Evolutionary conservation across 2,797 vertebrate genomes (phyloP).

Genomic region (Antrozous pallidus): DNA sequence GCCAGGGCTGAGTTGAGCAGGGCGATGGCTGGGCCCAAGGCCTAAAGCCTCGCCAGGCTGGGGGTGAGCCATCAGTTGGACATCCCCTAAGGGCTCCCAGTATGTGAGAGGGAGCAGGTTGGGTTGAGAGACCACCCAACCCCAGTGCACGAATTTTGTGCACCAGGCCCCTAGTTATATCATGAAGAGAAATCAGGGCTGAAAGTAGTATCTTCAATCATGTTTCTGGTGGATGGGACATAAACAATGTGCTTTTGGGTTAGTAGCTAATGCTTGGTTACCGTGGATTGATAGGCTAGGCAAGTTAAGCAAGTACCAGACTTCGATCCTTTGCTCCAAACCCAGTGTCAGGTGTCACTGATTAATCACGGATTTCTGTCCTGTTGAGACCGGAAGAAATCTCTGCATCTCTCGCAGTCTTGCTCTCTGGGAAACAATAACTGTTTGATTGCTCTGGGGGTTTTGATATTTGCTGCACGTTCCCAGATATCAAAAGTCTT

Average conservation of each 20-base stretch:
- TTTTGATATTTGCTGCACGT: neutral
- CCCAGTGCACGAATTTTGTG: no score
- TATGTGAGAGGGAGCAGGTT: no score
- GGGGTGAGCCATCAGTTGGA: no score
- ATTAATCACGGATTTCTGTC: neutral
- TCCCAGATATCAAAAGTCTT: constrained; percentile 9
- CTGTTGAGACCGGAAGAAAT: neutral
- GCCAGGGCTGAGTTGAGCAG: no score
- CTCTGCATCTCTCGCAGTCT: neutral
- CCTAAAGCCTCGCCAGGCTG: no score
- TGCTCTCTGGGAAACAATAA: neutral
- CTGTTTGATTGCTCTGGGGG: neutral
- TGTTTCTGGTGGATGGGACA: neutral
- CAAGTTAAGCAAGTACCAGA: neutral
- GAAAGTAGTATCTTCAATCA: neutral
- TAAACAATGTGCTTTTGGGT: neutral
- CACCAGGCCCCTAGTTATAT: no score
- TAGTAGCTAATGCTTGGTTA: neutral
- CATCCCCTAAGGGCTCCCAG: no score
- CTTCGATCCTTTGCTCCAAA: neutral
- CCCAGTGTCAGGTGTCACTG: neutral
- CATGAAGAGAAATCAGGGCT: neutral
- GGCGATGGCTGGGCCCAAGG: no score
- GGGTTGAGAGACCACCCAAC: no score
- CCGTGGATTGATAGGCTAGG: neutral